phyloP scores from a whole-genome alignment of 2,797 vertebrate species.

The Cyclura pinguis region DNA sequence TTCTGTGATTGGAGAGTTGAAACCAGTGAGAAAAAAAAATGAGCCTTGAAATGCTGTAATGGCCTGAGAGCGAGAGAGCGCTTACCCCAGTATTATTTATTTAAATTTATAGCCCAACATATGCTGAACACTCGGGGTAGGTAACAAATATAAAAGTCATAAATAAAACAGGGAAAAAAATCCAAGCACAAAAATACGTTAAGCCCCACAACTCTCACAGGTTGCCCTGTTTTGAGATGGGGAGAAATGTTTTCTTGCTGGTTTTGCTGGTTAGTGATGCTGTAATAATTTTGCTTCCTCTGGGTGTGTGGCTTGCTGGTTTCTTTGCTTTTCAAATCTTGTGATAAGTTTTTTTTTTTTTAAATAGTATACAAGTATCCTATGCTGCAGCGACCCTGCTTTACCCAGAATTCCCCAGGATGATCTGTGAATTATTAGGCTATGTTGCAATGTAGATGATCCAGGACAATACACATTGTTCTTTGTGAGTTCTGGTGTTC shows the following conservation, averaged over 20 bases:
- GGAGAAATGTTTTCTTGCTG: background rate
- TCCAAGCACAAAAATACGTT: background rate
- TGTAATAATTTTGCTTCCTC: background rate
- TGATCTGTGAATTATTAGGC: background rate
- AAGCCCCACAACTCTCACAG: background rate
- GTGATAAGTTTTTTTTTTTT: background rate
- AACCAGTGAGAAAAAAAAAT: constrained; percentile 13
- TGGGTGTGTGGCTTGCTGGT: background rate
- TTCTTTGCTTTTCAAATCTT: background rate
- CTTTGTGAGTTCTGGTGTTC: background rate
- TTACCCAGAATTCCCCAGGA: background rate
- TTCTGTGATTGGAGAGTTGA: constrained; percentile 30
- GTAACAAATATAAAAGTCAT: background rate
- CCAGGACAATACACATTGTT: background rate
- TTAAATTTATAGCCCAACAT: constrained; percentile 11
- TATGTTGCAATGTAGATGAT: background rate
- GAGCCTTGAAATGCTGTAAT: constrained; percentile 7
- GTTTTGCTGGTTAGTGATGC: background rate
- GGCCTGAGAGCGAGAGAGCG: background rate
- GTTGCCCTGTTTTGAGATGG: background rate
- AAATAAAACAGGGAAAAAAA: background rate
- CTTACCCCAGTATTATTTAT: background rate
- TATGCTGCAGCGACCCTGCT: background rate
- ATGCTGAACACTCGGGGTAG: constrained; percentile 7
- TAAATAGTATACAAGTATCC: background rate